Evolutionary conservation across 35 echinoderm and acorn worm species (phyloP).

Genomic region (Diadema setosum): DNA sequence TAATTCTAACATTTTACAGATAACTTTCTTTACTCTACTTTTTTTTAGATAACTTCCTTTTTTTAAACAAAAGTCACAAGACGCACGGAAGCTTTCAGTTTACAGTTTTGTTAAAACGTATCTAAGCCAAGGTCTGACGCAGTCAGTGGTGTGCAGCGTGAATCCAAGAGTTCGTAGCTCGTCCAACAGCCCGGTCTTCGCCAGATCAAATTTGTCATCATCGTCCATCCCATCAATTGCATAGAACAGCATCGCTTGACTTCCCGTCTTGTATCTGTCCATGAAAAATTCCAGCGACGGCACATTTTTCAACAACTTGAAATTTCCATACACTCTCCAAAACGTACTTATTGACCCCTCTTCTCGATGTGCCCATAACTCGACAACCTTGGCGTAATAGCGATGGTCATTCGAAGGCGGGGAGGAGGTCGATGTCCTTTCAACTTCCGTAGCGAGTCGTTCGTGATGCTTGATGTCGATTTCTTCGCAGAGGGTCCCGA

Average conservation of each 20-base stretch:
- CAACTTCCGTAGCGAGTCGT: too few relatives aligned
- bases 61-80: too few relatives aligned
- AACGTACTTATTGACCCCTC: not conserved
- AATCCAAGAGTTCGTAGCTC: not conserved
- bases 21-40: too few relatives aligned
- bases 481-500: not conserved
- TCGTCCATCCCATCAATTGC: not conserved
- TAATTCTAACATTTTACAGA: too few relatives aligned
- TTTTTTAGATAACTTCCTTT: too few relatives aligned
- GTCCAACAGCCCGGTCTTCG: not conserved
- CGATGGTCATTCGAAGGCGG: too few relatives aligned
- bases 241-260: not conserved
- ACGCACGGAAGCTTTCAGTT: too few relatives aligned
- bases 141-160: not conserved
- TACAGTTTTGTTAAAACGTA: not conserved
- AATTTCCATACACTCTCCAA: not conserved
- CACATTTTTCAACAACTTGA: not conserved
- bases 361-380: not conserved
- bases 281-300: not conserved
- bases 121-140: not conserved
- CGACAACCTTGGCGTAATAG: too few relatives aligned
- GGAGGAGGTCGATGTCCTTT: too few relatives aligned
- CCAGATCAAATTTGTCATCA: not conserved
- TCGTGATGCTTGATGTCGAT: too few relatives aligned
- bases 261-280: not conserved